Evolutionary conservation across 2,113 vertebrate genomes (phyloP).

Genomic region (Turnix velox): DNA sequence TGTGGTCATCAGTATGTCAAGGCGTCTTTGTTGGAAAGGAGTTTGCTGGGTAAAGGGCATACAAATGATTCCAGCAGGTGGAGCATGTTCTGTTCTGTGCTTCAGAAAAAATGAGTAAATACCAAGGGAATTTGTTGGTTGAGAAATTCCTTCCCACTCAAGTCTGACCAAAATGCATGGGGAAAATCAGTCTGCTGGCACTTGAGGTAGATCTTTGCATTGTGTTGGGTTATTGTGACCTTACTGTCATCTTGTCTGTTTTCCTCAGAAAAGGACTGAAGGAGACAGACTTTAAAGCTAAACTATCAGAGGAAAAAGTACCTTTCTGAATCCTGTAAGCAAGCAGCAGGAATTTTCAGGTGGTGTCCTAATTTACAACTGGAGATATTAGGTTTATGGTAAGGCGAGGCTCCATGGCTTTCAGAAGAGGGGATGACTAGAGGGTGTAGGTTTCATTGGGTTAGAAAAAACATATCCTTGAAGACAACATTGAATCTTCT

Average conservation of each 20-base stretch:
- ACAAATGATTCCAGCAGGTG: not conserved
- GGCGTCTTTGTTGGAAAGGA: not conserved
- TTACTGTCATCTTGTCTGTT: not conserved
- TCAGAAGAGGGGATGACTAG: not conserved
- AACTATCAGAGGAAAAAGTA: not conserved
- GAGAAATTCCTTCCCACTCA: not conserved
- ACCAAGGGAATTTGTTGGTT: not conserved
- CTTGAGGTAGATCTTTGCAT: not conserved
- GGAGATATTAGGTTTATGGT: not conserved
- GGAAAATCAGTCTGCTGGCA: not conserved
- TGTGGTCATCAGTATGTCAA: not conserved
- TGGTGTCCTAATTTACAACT: not conserved
- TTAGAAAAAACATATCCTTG: not conserved
- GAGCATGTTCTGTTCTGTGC: not conserved
- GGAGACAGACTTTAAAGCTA: not conserved
- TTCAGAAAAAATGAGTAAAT: not conserved
- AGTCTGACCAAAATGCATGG: not conserved
- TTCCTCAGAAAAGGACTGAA: not conserved
- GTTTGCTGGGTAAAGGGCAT: not conserved
- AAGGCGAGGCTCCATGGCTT: not conserved
- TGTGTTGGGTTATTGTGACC: not conserved
- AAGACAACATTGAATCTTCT: not conserved
- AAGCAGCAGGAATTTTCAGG: not conserved
- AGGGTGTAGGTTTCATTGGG: not conserved
- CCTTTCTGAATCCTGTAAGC: not conserved